phyloP scores from a whole-genome alignment of 2,888 invertebrate species.

The Drosophila putrida region DNA sequence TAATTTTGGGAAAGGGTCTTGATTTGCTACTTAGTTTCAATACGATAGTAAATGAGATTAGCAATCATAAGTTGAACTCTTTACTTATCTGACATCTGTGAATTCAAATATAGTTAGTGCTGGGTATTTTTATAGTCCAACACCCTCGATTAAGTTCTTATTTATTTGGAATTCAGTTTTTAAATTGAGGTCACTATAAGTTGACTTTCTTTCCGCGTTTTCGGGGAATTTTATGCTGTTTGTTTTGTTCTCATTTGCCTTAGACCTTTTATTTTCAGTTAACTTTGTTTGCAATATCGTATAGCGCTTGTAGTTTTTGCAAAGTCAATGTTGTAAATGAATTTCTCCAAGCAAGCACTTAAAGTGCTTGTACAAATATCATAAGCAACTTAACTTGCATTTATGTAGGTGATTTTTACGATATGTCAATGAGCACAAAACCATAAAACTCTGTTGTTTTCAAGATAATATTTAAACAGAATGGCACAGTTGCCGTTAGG shows the following conservation, averaged over 20 bases:
- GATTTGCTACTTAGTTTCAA: background rate
- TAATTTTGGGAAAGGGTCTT: background rate
- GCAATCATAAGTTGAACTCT: background rate
- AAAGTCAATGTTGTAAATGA: constrained; percentile 40
- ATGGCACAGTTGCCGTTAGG: constrained; percentile 21
- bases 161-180: constrained; percentile 25
- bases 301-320: constrained; percentile 54
- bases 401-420: constrained; percentile 48
- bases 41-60: background rate
- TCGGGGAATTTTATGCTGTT: constrained; percentile 33
- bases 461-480: constrained; percentile 37
- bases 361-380: constrained; percentile 45
- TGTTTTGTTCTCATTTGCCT: constrained; percentile 35
- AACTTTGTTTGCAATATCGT: constrained; percentile 64
- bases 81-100: background rate
- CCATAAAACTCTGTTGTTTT: constrained; percentile 14
- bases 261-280: constrained; percentile 30
- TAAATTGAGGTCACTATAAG: constrained; percentile 62
- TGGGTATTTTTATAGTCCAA: constrained; percentile 16
- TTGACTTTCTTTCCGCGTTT: constrained; percentile 65
- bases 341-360: constrained; percentile 62
- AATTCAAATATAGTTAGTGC: background rate
- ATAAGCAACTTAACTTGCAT: constrained; percentile 44
- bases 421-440: constrained; percentile 32
- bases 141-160: background rate